Percentiles rank a stretch among this genome's conserved stretches.
Conservation (phyloP, 1,140 invertebrate genomes). For the Apocrypta bakeri region DNA sequence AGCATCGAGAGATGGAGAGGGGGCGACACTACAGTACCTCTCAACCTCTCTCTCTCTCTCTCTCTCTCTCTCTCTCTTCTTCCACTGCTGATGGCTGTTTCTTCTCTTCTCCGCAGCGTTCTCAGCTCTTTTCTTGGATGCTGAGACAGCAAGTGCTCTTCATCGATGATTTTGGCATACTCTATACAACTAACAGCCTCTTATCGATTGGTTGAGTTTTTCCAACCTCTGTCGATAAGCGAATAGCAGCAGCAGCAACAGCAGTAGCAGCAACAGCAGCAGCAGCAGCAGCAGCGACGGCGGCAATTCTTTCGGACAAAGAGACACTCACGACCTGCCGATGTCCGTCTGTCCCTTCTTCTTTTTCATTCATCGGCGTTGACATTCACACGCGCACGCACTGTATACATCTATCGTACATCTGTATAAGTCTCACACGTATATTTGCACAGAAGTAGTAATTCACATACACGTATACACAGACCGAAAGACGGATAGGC, state of each 20-base stretch:
- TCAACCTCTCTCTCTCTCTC: slow-evolving; percentile 33
- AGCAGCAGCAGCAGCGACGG: too few relatives aligned
- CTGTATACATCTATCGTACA: too few relatives aligned
- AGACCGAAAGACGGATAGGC: too few relatives aligned
- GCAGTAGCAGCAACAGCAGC: too few relatives aligned
- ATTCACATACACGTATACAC: neutral
- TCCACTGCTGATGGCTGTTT: neutral
- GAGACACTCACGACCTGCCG: neutral
- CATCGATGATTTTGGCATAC: neutral
- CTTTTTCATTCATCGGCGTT: neutral
- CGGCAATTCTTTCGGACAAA: too few relatives aligned
- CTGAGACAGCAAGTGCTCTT: too few relatives aligned
- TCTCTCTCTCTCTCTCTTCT: slow-evolving; percentile 25
- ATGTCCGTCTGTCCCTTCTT: neutral
- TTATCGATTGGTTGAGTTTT: neutral
- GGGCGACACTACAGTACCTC: neutral
- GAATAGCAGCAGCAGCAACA: too few relatives aligned
- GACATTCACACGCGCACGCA: neutral
- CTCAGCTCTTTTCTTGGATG: neutral
- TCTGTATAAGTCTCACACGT: too few relatives aligned
- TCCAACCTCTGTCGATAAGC: neutral
- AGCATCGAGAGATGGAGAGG: neutral
- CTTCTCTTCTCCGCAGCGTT: neutral
- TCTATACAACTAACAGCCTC: neutral
- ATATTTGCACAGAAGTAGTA: too few relatives aligned